phyloP scores from a whole-genome alignment of 2,797 vertebrate genomes.

The Melanotaenia boesemani region DNA sequence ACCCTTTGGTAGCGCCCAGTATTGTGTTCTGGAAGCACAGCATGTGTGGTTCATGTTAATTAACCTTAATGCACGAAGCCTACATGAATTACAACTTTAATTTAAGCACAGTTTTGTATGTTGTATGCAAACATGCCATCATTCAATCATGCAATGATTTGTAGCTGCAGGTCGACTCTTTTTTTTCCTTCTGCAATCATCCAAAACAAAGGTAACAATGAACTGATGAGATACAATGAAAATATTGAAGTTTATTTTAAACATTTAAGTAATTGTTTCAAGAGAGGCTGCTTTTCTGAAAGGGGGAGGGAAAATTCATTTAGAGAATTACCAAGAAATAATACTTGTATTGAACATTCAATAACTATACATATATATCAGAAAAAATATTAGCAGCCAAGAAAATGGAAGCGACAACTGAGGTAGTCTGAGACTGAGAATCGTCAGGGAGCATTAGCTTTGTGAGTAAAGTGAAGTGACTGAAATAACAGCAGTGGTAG shows the following conservation, averaged over 20 bases:
- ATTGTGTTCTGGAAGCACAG: conserved; percentile 44
- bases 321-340: conserved; percentile 3
- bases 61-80: conserved; percentile 42
- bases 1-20: conserved; percentile 71
- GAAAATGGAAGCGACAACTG: conserved; percentile 84
- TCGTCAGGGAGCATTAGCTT: conserved; percentile 85
- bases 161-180: conserved; percentile 1
- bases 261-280: conserved; percentile 10
- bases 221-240: conserved; percentile 8
- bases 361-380: conserved; percentile 76
- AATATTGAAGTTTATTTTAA: conserved; percentile 2
- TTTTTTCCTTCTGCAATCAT: conserved; percentile 4
- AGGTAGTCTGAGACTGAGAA: conserved; percentile 83
- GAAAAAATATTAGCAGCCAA: conserved; percentile 76
- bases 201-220: conserved; percentile 12
- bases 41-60: conserved; percentile 54
- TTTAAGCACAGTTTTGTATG: conserved; percentile 31
- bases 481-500: conserved; percentile 79
- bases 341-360: conserved; percentile 54
- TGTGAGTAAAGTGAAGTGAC: conserved; percentile 85
- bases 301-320: conserved; percentile 1
- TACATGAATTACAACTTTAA: conserved; percentile 35
- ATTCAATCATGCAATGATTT: conserved; percentile 21
- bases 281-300: neutral
- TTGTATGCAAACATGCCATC: conserved; percentile 25